Evolutionary conservation across 2,797 vertebrate species (phyloP).

Genomic region (Crenichthys baileyi): DNA sequence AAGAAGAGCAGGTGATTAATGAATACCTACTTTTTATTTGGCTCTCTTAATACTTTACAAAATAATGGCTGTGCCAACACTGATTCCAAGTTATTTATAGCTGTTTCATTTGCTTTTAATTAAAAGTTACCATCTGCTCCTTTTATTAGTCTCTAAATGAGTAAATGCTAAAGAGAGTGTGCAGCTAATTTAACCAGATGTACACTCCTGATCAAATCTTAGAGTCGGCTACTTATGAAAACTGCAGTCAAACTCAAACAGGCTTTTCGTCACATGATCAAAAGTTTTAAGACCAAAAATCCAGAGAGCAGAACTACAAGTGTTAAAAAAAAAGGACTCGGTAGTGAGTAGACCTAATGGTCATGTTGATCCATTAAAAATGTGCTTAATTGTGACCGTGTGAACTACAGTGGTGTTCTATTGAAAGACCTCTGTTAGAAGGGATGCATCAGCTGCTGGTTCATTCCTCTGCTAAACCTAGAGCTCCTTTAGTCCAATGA

Average conservation of each 20-base stretch:
- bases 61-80: constrained; percentile 28
- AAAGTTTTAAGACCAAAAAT: not conserved
- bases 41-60: constrained; percentile 40
- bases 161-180: constrained; percentile 60
- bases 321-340: not conserved
- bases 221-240: not conserved
- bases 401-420: no score
- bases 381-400: not conserved
- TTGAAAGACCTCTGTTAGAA: no score
- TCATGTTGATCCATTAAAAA: not conserved
- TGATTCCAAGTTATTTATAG: constrained; percentile 65
- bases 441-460: no score
- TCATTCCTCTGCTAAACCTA: no score
- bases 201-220: constrained; percentile 37
- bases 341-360: not conserved
- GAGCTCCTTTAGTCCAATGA: no score
- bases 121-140: constrained; percentile 75
- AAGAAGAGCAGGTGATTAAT: constrained; percentile 50
- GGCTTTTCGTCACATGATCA: not conserved
- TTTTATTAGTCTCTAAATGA: constrained; percentile 68
- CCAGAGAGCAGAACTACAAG: not conserved
- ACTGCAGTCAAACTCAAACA: not conserved
- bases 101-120: constrained; percentile 71
- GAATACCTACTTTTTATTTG: constrained; percentile 50
- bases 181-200: constrained; percentile 58